These are phyloP conservation scores for Musca domestica DNA, from an alignment of 1,140 invertebrate genomes.

Conservation along the genomic window DNA sequence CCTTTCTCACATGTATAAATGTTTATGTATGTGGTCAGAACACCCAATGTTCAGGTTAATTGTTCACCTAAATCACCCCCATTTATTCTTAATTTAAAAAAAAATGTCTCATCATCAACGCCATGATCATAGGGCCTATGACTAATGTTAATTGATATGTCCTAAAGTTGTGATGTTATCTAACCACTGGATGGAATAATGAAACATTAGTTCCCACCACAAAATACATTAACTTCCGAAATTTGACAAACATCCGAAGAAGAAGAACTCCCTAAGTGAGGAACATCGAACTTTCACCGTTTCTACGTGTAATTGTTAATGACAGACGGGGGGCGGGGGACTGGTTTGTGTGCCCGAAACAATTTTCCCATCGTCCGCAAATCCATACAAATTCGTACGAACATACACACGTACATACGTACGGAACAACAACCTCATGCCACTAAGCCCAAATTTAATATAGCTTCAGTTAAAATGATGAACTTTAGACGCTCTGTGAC, in stretches of 20 bases:
- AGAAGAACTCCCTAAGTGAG: not conserved
- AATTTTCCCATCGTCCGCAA: not conserved
- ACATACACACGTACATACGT: too few species aligned
- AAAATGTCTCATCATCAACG: too few species aligned
- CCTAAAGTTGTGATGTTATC: too few species aligned
- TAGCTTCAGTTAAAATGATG: not conserved
- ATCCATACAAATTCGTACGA: not conserved
- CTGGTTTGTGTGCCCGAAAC: not conserved
- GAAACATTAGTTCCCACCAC: not conserved
- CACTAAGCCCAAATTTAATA: constrained; percentile 1
- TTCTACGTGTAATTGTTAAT: not conserved
- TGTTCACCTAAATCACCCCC: too few species aligned
- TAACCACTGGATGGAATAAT: too few species aligned
- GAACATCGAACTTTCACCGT: constrained; percentile 14
- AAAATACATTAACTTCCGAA: not conserved
- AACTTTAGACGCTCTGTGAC: constrained; percentile 11
- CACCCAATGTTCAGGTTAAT: too few species aligned
- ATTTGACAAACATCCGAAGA: not conserved
- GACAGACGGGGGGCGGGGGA: not conserved
- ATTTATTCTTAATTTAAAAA: too few species aligned
- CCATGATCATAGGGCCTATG: too few species aligned
- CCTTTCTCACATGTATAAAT: too few species aligned
- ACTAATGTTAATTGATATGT: too few species aligned
- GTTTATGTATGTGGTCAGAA: too few species aligned
- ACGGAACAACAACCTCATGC: not conserved